A percentile compares a stretch with the other conserved stretches of the same genome.
phyloP scores from a whole-genome alignment of 2,888 invertebrate genomes.

The Urechis unicinctus region DNA sequence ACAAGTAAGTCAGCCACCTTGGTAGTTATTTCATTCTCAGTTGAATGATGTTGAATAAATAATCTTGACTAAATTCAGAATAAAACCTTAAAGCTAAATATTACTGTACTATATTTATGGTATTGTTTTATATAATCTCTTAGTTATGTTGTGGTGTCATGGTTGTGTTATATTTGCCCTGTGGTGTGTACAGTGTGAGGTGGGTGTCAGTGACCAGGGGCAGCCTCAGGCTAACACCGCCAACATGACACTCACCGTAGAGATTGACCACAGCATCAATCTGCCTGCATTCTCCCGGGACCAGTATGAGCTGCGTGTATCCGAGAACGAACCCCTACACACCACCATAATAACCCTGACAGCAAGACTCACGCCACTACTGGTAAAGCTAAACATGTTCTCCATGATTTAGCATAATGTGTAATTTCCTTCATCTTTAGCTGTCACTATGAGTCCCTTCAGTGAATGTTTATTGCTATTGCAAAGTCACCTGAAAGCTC shows the following conservation, averaged over 20 bases:
- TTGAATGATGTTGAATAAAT: no score
- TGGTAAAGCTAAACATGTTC: constrained; percentile 9
- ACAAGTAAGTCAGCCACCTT: constrained; percentile 22
- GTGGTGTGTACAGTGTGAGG: constrained; percentile 10
- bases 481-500: no score
- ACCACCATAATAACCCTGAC: constrained; percentile 22
- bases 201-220: constrained; percentile 17
- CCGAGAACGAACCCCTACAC: constrained; percentile 21
- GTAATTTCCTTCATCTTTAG: no score
- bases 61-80: no score
- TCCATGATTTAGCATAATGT: no score
- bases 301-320: constrained; percentile 19
- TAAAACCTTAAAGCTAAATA: no score
- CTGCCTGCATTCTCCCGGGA: constrained; percentile 27
- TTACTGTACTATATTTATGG: no score
- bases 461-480: no score
- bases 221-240: constrained; percentile 27
- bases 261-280: constrained; percentile 28
- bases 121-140: no score
- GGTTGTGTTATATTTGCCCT: background rate
- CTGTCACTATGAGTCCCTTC: no score
- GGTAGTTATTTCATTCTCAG: background rate
- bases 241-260: constrained; percentile 29
- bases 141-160: background rate
- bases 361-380: constrained; percentile 1